A percentile compares a stretch with the other conserved stretches of the same genome.
Conservation (phyloP, 2,797 vertebrate species). For the Trichosurus vulpecula region DNA sequence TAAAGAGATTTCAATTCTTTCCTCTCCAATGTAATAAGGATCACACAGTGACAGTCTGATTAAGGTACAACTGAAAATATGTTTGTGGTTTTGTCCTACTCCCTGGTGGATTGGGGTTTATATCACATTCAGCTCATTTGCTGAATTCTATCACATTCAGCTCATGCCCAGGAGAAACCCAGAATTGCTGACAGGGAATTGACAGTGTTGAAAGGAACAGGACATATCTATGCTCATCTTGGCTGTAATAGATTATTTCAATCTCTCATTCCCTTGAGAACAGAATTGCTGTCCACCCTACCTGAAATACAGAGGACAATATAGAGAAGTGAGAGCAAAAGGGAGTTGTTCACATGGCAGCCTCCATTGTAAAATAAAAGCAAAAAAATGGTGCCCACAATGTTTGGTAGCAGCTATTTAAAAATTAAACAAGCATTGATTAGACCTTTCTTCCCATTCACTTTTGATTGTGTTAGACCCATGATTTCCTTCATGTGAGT, state of each 20-base stretch:
- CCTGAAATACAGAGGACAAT: neutral
- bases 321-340: neutral
- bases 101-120: conserved; percentile 39
- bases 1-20: conserved; percentile 44
- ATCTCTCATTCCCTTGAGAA: neutral
- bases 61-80: conserved; percentile 48
- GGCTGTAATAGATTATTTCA: neutral
- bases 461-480: neutral
- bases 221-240: neutral
- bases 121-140: conserved; percentile 24
- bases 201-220: neutral
- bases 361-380: neutral
- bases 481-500: neutral
- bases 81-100: conserved; percentile 35
- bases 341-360: neutral
- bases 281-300: neutral
- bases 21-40: conserved; percentile 5
- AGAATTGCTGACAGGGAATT: neutral
- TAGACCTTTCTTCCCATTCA: neutral
- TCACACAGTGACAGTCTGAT: conserved; percentile 47
- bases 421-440: neutral
- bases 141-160: conserved; percentile 36
- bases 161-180: conserved; percentile 20
- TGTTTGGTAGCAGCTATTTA: neutral
- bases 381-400: neutral